Percentiles rank a stretch among this genome's conserved stretches.
These are phyloP conservation scores for Magallana angulata DNA, from an alignment of 1,140 invertebrate species.

Conservation along the genomic window DNA sequence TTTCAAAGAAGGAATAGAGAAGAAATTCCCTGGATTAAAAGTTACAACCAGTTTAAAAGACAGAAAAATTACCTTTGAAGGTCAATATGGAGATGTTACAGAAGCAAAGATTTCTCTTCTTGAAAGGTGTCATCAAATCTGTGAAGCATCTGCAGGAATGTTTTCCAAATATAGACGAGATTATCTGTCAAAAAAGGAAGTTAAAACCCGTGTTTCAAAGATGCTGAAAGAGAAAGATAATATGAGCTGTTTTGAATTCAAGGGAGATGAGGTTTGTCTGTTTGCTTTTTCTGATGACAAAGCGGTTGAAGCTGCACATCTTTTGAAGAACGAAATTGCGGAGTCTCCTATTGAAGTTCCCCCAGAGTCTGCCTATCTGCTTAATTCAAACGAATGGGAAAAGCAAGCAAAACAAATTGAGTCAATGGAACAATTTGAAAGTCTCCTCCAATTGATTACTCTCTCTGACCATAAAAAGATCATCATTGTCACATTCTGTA, in stretches of 20 bases:
- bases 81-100: conserved; percentile 53
- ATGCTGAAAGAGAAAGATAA: conserved; percentile 50
- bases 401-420: not conserved
- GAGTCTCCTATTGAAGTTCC: conserved; percentile 53
- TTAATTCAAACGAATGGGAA: not conserved
- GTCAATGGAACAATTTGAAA: not conserved
- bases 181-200: conserved; percentile 43
- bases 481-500: conserved; percentile 25
- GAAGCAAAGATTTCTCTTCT: conserved; percentile 48
- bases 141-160: not conserved
- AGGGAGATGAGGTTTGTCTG: conserved; percentile 40
- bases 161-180: conserved; percentile 37
- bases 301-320: conserved; percentile 40
- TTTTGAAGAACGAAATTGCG: conserved; percentile 42
- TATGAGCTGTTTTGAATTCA: conserved; percentile 55
- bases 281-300: conserved; percentile 53
- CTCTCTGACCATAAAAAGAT: not conserved
- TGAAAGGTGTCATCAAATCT: conserved; percentile 42
- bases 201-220: conserved; percentile 40
- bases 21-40: conserved; percentile 48
- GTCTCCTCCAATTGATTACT: not conserved
- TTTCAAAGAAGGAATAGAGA: conserved; percentile 52
- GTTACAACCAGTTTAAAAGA: conserved; percentile 47
- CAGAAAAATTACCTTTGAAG: conserved; percentile 53
- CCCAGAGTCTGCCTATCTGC: conserved; percentile 8